phyloP scores from a whole-genome alignment of 2,797 vertebrate species.

The Melanotaenia parkinsoni region DNA sequence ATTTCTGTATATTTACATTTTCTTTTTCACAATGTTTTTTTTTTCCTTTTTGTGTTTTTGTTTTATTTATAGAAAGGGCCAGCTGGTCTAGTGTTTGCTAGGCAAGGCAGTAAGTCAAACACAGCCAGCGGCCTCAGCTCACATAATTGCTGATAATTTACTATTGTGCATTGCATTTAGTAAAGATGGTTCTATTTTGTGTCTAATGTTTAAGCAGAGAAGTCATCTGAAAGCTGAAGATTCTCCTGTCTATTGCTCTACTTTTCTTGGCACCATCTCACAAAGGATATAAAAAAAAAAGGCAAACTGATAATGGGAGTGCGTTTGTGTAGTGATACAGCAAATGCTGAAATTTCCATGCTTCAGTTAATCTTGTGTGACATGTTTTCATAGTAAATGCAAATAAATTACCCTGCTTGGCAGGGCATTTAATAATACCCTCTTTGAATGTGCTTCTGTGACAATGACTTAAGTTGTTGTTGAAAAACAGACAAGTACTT shows the following conservation, averaged over 20 bases:
- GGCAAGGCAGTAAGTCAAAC: slow-evolving; percentile 10
- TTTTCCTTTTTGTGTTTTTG: slow-evolving; percentile 49
- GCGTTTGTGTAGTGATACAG: slow-evolving; percentile 63
- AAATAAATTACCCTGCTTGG: slow-evolving; percentile 75
- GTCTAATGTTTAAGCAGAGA: slow-evolving; percentile 56
- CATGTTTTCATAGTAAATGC: slow-evolving; percentile 79
- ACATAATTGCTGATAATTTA: slow-evolving; percentile 66
- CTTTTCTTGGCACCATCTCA: slow-evolving; percentile 57
- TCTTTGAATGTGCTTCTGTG: slow-evolving; percentile 18
- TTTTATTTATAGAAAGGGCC: slow-evolving; percentile 76
- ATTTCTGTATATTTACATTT: slow-evolving; percentile 57
- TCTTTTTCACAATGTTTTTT: slow-evolving; percentile 30
- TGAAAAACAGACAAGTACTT: background rate
- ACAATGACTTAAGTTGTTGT: background rate
- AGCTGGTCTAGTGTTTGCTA: slow-evolving; percentile 31
- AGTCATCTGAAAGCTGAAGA: slow-evolving; percentile 39
- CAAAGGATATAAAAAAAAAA: slow-evolving; percentile 17
- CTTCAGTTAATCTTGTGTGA: slow-evolving; percentile 77
- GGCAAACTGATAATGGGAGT: slow-evolving; percentile 47
- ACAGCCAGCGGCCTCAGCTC: slow-evolving; percentile 26
- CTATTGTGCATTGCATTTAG: slow-evolving; percentile 71
- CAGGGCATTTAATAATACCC: slow-evolving; percentile 67
- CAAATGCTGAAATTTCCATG: slow-evolving; percentile 67
- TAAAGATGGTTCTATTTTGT: slow-evolving; percentile 69
- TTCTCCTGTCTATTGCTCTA: slow-evolving; percentile 55